phyloP scores from a whole-genome alignment of 1,140 invertebrate species.

The Littorina saxatilis region DNA sequence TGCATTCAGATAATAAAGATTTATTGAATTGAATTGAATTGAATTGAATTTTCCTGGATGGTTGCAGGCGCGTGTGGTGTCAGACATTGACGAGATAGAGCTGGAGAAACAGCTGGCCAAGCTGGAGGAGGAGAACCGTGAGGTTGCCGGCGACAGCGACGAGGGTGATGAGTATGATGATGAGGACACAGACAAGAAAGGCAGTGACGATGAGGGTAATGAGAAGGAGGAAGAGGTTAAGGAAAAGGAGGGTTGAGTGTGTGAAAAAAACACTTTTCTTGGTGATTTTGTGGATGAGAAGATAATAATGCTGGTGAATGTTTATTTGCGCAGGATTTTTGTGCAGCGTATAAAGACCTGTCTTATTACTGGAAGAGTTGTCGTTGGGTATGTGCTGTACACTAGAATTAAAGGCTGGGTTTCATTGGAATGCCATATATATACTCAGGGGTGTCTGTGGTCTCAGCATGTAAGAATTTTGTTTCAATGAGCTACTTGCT shows the following conservation, averaged over 20 bases:
- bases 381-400: too few relatives aligned
- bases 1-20: too few relatives aligned
- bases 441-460: too few relatives aligned
- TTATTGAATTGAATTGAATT: too few relatives aligned
- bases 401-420: too few relatives aligned
- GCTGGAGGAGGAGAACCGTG: constrained; percentile 94
- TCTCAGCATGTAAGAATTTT: too few relatives aligned
- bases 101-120: constrained; percentile 94
- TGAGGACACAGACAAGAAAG: constrained; percentile 58
- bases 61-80: constrained; percentile 95
- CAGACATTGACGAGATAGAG: constrained; percentile 95
- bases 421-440: too few relatives aligned
- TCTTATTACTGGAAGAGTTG: too few relatives aligned
- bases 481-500: too few relatives aligned
- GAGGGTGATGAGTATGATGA: constrained; percentile 75
- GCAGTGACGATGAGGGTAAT: constrained; percentile 27
- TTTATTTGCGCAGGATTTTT: not conserved
- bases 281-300: not conserved
- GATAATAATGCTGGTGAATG: not conserved
- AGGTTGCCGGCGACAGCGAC: constrained; percentile 85
- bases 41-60: too few relatives aligned
- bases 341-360: too few relatives aligned
- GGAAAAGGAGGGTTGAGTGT: constrained; percentile 19
- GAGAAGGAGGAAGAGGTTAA: constrained; percentile 30
- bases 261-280: too few relatives aligned